Conservation (phyloP, 2,797 vertebrate species). For the Varecia variegata region DNA sequence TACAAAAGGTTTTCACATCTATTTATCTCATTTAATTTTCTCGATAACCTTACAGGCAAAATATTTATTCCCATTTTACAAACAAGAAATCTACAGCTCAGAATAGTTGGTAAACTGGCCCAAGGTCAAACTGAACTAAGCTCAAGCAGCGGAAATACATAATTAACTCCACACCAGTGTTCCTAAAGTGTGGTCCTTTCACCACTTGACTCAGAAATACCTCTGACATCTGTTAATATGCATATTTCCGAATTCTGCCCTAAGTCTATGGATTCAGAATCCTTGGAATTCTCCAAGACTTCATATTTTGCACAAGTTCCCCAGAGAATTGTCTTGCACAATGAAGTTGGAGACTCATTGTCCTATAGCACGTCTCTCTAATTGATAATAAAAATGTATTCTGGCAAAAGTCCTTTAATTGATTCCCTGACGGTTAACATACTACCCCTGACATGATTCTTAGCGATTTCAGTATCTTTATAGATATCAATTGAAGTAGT, state of each 20-base stretch:
- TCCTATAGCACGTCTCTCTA: background rate
- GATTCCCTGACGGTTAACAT: conserved; percentile 6
- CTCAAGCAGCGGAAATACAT: background rate
- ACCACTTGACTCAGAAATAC: background rate
- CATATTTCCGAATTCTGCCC: background rate
- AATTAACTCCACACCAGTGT: background rate
- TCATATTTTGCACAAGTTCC: background rate
- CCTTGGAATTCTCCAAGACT: background rate
- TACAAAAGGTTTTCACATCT: background rate
- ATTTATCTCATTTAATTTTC: background rate
- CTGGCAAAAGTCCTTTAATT: background rate
- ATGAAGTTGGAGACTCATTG: background rate
- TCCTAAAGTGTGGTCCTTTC: background rate
- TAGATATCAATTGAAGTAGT: background rate
- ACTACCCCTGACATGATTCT: background rate
- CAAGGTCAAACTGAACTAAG: background rate
- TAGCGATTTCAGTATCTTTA: background rate
- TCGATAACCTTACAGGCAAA: background rate
- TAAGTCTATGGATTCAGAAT: conserved; percentile 5
- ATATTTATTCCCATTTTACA: conserved; percentile 4
- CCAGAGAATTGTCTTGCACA: background rate
- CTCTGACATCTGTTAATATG: background rate
- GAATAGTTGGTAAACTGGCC: background rate
- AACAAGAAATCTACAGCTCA: background rate
- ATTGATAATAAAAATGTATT: conserved; percentile 41